Conservation (phyloP, 2,888 invertebrate species). For the Lasiommata megera region DNA sequence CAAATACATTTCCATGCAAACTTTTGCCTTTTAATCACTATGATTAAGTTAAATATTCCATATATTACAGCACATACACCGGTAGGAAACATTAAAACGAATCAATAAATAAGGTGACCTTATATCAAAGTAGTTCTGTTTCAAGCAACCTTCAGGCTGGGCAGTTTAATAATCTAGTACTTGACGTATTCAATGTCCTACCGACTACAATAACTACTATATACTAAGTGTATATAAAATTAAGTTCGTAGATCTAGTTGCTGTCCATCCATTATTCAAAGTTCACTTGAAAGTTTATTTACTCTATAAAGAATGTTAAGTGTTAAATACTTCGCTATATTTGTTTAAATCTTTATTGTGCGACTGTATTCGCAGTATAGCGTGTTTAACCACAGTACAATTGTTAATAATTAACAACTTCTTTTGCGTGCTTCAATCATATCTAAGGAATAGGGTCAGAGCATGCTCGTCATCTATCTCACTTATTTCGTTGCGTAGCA, state of each 20-base stretch:
- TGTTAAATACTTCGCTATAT: neutral
- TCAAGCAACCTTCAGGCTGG: neutral
- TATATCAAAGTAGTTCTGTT: neutral
- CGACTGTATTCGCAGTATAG: constrained; percentile 52
- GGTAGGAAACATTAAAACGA: neutral
- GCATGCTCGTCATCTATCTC: neutral
- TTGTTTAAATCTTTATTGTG: neutral
- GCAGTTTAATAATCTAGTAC: neutral
- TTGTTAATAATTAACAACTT: constrained; percentile 75
- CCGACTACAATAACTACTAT: no score
- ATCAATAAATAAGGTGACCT: neutral
- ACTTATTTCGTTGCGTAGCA: constrained; percentile 4
- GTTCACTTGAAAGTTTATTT: neutral
- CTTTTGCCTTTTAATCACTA: no score
- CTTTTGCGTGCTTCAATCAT: constrained; percentile 71
- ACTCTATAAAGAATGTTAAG: neutral
- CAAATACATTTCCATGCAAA: neutral
- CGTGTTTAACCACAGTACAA: constrained; percentile 72
- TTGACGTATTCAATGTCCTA: no score
- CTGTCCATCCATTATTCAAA: neutral
- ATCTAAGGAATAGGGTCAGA: constrained; percentile 69
- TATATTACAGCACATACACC: neutral
- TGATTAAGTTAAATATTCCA: neutral
- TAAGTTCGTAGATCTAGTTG: neutral
- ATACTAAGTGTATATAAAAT: no score